A percentile compares a stretch with the other conserved stretches of the same genome.
Evolutionary conservation across 2,113 vertebrate species (phyloP).

Genomic region (Microtus pennsylvanicus): DNA sequence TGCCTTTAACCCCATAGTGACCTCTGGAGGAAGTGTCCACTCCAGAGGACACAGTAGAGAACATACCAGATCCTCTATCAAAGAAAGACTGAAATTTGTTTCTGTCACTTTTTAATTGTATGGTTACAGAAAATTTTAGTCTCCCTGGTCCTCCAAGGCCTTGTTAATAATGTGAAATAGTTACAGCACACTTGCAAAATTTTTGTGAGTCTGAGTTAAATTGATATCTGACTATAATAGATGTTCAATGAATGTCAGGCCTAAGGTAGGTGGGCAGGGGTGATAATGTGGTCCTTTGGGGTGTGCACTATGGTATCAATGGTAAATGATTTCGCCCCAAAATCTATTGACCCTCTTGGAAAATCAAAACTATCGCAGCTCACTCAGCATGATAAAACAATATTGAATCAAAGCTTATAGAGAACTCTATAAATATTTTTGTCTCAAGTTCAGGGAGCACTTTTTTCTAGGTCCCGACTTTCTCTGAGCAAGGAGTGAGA

Average conservation of each 20-base stretch:
- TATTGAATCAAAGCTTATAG: background rate
- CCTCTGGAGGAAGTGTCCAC: background rate
- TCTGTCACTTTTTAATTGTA: background rate
- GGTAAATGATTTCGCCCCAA: background rate
- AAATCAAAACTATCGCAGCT: background rate
- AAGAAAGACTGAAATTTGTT: background rate
- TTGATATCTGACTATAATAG: background rate
- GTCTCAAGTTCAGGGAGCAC: background rate
- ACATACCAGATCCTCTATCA: background rate
- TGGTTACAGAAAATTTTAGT: background rate
- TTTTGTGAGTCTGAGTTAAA: background rate
- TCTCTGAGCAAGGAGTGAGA: background rate
- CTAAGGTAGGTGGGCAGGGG: background rate
- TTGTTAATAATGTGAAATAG: constrained; percentile 55
- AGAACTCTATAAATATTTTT: background rate
- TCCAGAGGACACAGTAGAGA: background rate
- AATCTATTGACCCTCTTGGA: background rate
- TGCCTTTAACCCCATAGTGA: background rate
- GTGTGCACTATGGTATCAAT: background rate
- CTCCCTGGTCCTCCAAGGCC: background rate
- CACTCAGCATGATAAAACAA: background rate
- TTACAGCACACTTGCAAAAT: background rate
- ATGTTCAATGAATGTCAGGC: constrained; percentile 37
- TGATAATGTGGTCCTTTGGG: background rate
- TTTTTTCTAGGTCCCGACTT: background rate